Base-by-base conservation (phyloP, 2,888 invertebrate genomes). In the Lasius fuliginosus region DNA sequence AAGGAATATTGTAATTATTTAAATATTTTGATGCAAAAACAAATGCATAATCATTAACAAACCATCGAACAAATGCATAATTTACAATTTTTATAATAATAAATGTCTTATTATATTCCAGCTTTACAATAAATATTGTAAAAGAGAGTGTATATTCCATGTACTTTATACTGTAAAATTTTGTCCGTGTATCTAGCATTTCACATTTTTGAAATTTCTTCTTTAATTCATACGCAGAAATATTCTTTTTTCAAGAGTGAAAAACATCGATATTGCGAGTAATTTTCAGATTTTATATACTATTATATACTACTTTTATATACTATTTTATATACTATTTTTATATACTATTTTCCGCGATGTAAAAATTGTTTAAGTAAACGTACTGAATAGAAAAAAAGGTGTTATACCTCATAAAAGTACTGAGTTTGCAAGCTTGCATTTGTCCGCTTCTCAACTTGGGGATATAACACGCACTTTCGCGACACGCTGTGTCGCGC, bases 401-500 rank as follows among this genome's bases (percentile, higher is more conserved):
- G 23, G 23, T 23, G n/a, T n/a, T n/a, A 23, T 23, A 23, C 23
- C 9, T 3, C 1, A n/a, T 6, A 11, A 64, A 64, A n/a, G 8
- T 18, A 33, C n/a, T 18, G 23, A 65, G 11, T 0, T 60, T 30
- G 18, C 15, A 27, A 49, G 15, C 23, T 53, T 36, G 12, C 27
- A 27, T 69, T 71, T n/a, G 27, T 36, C 15, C 9, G 42, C 12
- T 23, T 42, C 8, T 42, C 23, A 33, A 40, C 3, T 42, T 6
- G 5, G 15, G 36, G 5, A 36, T 18, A 27, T 23, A 23, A 71
- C 36, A 73, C 27, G 73, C 71, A 73, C 36, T 71, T 71, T 56
- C 1, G 30, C 9, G 18, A 68, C 49, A 49, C 68, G 33, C 49
- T 6, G 75, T 64, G 36, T 76, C 58, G 58, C 58, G 42, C 75